Percentiles rank a stretch among this genome's conserved stretches.
These are phyloP conservation scores for Lagria hirta DNA, from an alignment of 2,888 invertebrate genomes.

Conservation along the genomic window DNA sequence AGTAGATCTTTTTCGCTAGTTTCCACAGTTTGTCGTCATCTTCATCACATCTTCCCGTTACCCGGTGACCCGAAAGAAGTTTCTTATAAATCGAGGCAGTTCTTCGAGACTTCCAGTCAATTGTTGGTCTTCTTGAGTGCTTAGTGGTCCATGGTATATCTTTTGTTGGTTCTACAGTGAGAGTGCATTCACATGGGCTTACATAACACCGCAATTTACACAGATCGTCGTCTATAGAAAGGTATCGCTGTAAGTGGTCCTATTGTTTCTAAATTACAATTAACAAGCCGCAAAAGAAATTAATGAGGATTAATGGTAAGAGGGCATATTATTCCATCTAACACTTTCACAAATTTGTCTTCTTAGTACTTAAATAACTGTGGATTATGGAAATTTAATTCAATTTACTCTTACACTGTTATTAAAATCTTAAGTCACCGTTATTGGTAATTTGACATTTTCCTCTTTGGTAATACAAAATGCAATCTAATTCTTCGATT, in stretches of 20 bases:
- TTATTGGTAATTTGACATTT: too few relatives aligned
- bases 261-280: slow-evolving; percentile 9
- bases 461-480: too few relatives aligned
- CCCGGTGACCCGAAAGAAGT: slow-evolving; percentile 27
- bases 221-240: slow-evolving; percentile 6
- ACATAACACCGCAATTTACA: slow-evolving; percentile 8
- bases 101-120: slow-evolving; percentile 22
- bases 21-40: too few relatives aligned
- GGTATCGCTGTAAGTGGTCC: slow-evolving; percentile 9
- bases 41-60: slow-evolving; percentile 22
- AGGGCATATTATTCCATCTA: too few relatives aligned
- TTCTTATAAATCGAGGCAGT: slow-evolving; percentile 26
- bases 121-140: slow-evolving; percentile 1
- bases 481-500: too few relatives aligned
- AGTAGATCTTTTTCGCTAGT: too few relatives aligned
- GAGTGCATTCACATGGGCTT: slow-evolving; percentile 27
- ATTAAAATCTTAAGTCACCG: too few relatives aligned
- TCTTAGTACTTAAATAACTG: too few relatives aligned
- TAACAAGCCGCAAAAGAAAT: not conserved
- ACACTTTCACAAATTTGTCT: too few relatives aligned
- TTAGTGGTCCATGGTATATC: slow-evolving; percentile 18
- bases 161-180: slow-evolving; percentile 22
- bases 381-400: too few relatives aligned
- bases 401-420: too few relatives aligned
- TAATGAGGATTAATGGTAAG: too few relatives aligned